Percentiles rank a stretch among this genome's conserved stretches.
Conservation (phyloP, 2,797 vertebrate genomes). For the Sebastes steindachneri region DNA sequence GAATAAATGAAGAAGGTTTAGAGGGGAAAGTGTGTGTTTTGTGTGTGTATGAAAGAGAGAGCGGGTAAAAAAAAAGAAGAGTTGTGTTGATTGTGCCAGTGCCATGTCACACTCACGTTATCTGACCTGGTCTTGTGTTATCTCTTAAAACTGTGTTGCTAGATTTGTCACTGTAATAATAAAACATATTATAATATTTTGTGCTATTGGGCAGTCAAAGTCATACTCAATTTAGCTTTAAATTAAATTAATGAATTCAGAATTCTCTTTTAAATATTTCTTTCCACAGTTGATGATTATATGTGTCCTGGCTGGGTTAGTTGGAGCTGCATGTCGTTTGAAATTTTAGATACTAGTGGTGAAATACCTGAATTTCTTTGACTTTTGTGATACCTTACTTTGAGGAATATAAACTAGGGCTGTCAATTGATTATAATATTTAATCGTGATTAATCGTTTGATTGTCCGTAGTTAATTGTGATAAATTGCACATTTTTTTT, state of each 20-base stretch:
- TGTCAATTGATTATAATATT: too few species aligned
- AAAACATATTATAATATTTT: slow-evolving; percentile 67
- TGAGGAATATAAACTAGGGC: not conserved
- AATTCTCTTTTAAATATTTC: not conserved
- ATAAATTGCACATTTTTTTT: too few species aligned
- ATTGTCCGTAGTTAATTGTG: too few species aligned
- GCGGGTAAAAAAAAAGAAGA: not conserved
- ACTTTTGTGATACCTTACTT: not conserved
- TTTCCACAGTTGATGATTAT: not conserved
- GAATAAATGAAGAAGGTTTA: slow-evolving; percentile 83
- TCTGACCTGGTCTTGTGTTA: slow-evolving; percentile 77
- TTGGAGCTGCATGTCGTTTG: not conserved
- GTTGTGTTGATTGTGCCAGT: slow-evolving; percentile 30
- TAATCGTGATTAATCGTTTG: too few species aligned
- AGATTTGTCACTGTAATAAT: slow-evolving; percentile 36
- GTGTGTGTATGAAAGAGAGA: slow-evolving; percentile 15
- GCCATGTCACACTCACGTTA: slow-evolving; percentile 72
- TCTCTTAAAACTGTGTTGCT: not conserved
- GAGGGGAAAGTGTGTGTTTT: slow-evolving; percentile 40
- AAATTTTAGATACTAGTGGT: not conserved
- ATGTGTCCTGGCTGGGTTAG: not conserved
- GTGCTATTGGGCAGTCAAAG: slow-evolving; percentile 17
- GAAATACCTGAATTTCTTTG: not conserved
- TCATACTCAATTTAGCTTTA: not conserved
- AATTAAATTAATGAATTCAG: not conserved